Evolutionary conservation across 2,113 vertebrate genomes (phyloP), one percentile per base, ranked within the genome.

Genomic region (Cynocephalus volans): DNA sequence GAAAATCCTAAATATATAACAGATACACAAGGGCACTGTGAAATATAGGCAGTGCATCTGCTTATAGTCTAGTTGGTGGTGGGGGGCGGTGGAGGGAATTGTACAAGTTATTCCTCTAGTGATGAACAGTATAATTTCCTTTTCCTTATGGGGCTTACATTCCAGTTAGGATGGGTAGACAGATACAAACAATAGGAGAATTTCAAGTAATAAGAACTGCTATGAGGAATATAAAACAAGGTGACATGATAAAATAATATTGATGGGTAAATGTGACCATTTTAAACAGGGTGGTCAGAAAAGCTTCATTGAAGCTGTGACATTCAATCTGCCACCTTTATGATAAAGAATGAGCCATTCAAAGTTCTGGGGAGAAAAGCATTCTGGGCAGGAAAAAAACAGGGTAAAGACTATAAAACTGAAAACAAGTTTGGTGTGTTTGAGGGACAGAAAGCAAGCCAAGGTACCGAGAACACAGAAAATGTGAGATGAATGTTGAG

Each of bases 1-100:
- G 79, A 81, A 97, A 87, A n/a, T 82, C 52, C 90, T 93, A 96
- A 92, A 90, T 93, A 82, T 81, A 65, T 88, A 83, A 77, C 50
- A 92, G 79, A 94, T 81, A 64, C 33, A 79, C 28, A 45, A 86
- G 64, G 75, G 62, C 70, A 60, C 28, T 0, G 4, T 79, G 69
- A 62, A 94, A 92, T 76, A 33, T 19, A 60, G 73, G 33, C 41
- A 7, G 24, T 52, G 72, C 50, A 87, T 54, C 95, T 88, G 81
- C n/a, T 21, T 41, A 3, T 50, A 28, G 10, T 52, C n/a, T 56
- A 4, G 23, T 12, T 85, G 48, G 13, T 5, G 3, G 36, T 0
- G 4, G 15, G 13, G 9, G 11, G 11, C 8, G 8, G 3, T 41
- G 1, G 24, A 0, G 8, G 18, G 8, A 6, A 5, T 4, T 23